Base-by-base conservation (phyloP, 1,140 invertebrate species). In the Trypoxylus dichotomus region DNA sequence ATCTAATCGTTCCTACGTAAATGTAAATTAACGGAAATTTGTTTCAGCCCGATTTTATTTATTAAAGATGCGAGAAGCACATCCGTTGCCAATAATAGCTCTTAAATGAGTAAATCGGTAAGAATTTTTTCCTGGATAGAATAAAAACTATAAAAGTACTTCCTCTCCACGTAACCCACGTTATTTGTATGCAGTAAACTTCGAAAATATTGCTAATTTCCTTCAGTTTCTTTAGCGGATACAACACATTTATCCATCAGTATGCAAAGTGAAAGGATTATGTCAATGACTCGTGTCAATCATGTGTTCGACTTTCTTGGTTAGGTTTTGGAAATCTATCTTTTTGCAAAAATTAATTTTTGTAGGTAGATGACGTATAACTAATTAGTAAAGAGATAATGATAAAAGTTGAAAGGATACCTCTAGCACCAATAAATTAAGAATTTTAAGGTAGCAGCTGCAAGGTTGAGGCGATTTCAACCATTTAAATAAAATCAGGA, bases 1-100 rank as follows among this genome's bases (percentile, higher is more conserved):
- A 68, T 68, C 27, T 68, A 68, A 29, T 29, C 27, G 60, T 27
- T 29, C 10, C 24, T 21, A 68, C 27, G 60, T 68, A 68, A 68
- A 68, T 68, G 60, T 24, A 68, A 68, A 68, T 68, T 68, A 68
- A 68, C 60, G 60, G 60, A 68, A 68, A 68, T 68, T 68, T n/a
- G 60, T 68, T 68, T 68, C 60, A 68, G 60, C 24, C 27, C 60
- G 24, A 24, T 68, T 68, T 68, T 68, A 68, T 68, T 68, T 68
- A 68, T 68, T 68, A 68, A 68, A 68, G 60, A 68, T 68, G 60
- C 60, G 21, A 68, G 60, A 25, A 19, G 47, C 19, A 68, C 60
- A 68, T 68, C 60, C 60, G 60, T 68, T 68, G 60, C 21, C 60
- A 29, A 68, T 68, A 68, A 68, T 68, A 68, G 60, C 60, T n/a